These are phyloP conservation scores for Ips typographus DNA, from an alignment of 1,140 invertebrate species.

Conservation along the genomic window DNA sequence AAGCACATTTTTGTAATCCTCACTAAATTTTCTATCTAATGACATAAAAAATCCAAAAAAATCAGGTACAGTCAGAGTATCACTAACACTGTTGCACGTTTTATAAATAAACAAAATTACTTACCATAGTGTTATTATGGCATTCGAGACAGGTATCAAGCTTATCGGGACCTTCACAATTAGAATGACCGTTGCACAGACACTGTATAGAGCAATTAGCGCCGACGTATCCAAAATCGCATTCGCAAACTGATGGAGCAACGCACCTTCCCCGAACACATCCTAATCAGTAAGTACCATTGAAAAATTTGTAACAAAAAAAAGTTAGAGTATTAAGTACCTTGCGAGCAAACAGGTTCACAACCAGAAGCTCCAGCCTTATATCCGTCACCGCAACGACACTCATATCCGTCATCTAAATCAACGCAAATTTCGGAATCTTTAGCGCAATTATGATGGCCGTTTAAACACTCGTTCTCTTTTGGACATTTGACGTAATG, in stretches of 20 bases:
- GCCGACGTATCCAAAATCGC: conserved; percentile 94
- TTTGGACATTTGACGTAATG: conserved; percentile 84
- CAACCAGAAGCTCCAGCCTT: conserved; percentile 63
- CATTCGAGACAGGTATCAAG: conserved; percentile 82
- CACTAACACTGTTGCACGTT: background rate
- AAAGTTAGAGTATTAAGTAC: conserved; percentile 27
- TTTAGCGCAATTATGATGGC: conserved; percentile 86
- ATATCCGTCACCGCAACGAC: conserved; percentile 84
- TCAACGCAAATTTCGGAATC: conserved; percentile 85
- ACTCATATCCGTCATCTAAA: conserved; percentile 70
- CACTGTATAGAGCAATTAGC: conserved; percentile 91
- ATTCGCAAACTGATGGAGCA: conserved; percentile 81
- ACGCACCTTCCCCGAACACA: conserved; percentile 87
- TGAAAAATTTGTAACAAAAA: background rate
- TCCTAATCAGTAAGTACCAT: conserved; percentile 53
- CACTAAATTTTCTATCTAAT: too few species aligned
- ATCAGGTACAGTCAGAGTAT: background rate
- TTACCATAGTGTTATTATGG: conserved; percentile 87
- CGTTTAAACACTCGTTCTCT: conserved; percentile 92
- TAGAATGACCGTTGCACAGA: conserved; percentile 91
- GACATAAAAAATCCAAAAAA: conserved; percentile 6
- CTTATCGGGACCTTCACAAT: conserved; percentile 83
- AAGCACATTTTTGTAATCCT: too few species aligned
- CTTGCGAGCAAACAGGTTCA: conserved; percentile 78
- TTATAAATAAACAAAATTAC: conserved; percentile 8